Percentiles rank a stretch among this genome's conserved stretches.
Conservation (phyloP, 2,797 vertebrate species). For the Sardinella longiceps region DNA sequence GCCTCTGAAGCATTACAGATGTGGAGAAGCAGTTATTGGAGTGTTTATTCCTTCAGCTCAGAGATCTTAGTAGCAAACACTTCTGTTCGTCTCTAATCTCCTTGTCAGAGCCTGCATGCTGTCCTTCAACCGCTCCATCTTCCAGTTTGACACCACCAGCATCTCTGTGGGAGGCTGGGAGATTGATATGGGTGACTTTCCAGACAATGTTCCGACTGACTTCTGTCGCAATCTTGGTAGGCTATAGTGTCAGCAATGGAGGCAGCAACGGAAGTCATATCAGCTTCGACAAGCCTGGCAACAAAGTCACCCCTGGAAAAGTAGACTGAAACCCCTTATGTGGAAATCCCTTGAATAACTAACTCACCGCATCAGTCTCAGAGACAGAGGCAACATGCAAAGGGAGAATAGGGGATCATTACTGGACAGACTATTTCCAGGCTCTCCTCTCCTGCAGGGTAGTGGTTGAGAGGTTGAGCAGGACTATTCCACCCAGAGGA, state of each 20-base stretch:
- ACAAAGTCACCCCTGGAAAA: neutral
- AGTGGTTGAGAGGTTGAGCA: neutral
- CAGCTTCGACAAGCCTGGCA: too few relatives aligned
- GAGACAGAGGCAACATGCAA: neutral
- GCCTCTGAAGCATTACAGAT: neutral
- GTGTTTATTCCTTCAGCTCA: neutral
- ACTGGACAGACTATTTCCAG: neutral
- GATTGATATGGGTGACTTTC: neutral
- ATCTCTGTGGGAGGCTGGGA: neutral
- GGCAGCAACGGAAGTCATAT: too few relatives aligned
- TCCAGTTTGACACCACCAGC: neutral
- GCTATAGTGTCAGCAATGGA: too few relatives aligned
- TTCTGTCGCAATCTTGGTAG: too few relatives aligned
- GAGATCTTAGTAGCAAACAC: neutral
- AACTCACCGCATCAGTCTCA: neutral
- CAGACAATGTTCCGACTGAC: too few relatives aligned
- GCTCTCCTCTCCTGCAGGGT: neutral
- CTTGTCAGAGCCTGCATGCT: neutral
- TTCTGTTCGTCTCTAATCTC: constrained; percentile 3
- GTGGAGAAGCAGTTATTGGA: neutral
- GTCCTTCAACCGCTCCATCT: neutral
- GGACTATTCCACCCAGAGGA: neutral
- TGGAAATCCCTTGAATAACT: neutral
- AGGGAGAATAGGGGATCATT: too few relatives aligned
- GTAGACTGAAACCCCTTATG: neutral